Evolutionary conservation across 2,113 vertebrate genomes (phyloP).

Genomic region (Proteles cristata): DNA sequence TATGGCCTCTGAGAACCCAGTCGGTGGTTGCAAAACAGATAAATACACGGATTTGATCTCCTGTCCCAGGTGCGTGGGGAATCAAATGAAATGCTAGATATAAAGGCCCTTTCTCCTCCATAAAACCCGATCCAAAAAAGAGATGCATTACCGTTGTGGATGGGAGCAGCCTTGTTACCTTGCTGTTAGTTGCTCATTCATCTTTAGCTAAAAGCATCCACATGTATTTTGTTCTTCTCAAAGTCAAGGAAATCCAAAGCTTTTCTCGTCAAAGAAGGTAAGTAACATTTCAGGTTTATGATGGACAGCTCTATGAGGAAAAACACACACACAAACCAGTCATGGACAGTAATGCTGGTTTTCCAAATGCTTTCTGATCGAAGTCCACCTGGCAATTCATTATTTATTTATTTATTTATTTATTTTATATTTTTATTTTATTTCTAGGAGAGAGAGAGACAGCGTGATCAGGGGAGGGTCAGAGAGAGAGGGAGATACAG

Average conservation of each 20-base stretch:
- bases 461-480: no score
- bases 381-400: not conserved
- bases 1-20: not conserved
- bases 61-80: not conserved
- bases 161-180: not conserved
- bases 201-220: not conserved
- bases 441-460: no score
- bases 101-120: not conserved
- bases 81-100: not conserved
- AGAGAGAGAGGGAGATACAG: no score
- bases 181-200: not conserved
- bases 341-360: not conserved
- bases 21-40: not conserved
- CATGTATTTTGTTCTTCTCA: slow-evolving; percentile 24
- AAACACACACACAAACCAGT: not conserved
- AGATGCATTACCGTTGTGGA: not conserved
- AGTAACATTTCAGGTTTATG: slow-evolving; percentile 46
- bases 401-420: no score
- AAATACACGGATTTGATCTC: not conserved
- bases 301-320: not conserved
- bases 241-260: not conserved
- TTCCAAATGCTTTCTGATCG: not conserved
- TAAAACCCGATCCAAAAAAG: not conserved
- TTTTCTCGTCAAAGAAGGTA: not conserved
- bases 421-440: no score